Percentiles rank a stretch among this genome's conserved stretches.
Conservation (phyloP, 2,888 invertebrate genomes). For the Callinectes sapidus region DNA sequence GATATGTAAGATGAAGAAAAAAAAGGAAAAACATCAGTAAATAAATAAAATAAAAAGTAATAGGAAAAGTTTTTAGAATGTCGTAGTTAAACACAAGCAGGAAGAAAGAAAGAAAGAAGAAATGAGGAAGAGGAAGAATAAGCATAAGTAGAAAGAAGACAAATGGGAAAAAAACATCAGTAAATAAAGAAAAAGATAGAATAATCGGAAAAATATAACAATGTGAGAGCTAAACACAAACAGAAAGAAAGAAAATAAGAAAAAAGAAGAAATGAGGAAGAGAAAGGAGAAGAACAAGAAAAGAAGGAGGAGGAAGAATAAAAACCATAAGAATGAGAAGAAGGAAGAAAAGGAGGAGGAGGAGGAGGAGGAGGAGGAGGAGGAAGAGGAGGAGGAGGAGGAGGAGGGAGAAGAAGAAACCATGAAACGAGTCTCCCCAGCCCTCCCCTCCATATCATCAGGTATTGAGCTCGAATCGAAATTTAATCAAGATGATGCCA, state of each 20-base stretch:
- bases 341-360: not conserved
- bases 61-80: too few relatives aligned
- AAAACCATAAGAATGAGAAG: not conserved
- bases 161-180: not conserved
- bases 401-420: not conserved
- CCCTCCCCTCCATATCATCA: not conserved
- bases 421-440: not conserved
- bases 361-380: not conserved
- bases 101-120: too few relatives aligned
- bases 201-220: not conserved
- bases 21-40: not conserved
- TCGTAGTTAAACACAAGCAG: too few relatives aligned
- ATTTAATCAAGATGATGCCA: not conserved
- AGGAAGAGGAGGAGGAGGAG: not conserved
- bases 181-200: not conserved
- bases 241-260: not conserved
- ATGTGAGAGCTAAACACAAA: not conserved
- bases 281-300: not conserved
- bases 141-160: not conserved
- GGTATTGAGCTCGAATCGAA: not conserved
- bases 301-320: not conserved
- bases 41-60: too few relatives aligned
- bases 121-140: not conserved
- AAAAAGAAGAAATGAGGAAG: not conserved
- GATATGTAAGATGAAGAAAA: not conserved